A percentile compares a stretch with the other conserved stretches of the same genome.
phyloP scores from a whole-genome alignment of 2,113 vertebrate genomes.

The Rhabdomys dilectus region DNA sequence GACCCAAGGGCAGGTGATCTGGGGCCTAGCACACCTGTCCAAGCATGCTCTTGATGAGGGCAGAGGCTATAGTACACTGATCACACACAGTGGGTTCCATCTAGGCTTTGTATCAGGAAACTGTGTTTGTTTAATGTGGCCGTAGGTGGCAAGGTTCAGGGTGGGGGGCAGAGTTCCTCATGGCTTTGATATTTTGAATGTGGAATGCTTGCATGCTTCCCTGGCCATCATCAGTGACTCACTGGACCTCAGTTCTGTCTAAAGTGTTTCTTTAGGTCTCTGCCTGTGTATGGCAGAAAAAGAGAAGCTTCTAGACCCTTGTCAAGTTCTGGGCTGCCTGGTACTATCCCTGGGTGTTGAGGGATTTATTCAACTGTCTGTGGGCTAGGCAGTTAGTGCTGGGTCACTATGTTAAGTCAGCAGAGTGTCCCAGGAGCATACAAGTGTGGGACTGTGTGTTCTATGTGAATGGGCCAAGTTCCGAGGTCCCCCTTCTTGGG shows the following conservation, averaged over 20 bases:
- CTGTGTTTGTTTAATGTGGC: not conserved
- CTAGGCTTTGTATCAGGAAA: not conserved
- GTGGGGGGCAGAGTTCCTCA: not conserved
- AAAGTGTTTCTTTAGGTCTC: not conserved
- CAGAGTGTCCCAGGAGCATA: not conserved
- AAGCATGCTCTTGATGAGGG: not conserved
- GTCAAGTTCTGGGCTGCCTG: not conserved
- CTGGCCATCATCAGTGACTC: not conserved
- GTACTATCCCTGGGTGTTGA: not conserved
- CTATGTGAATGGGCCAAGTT: fast-evolving
- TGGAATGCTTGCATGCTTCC: not conserved
- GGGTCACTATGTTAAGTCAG: fast-evolving
- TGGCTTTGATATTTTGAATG: not conserved
- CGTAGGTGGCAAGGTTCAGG: not conserved
- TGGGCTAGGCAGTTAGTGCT: not conserved
- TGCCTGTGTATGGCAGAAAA: not conserved
- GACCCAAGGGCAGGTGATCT: not conserved
- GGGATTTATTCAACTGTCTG: too few relatives aligned
- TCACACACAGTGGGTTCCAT: not conserved
- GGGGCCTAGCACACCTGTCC: not conserved
- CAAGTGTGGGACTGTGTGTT: fast-evolving
- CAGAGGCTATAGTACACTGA: fast-evolving
- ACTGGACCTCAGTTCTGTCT: not conserved
- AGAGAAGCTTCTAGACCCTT: conserved; percentile 13
- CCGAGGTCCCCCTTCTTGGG: not conserved